Conservation (phyloP, 2,113 vertebrate species). For the Lasiurus borealis region DNA sequence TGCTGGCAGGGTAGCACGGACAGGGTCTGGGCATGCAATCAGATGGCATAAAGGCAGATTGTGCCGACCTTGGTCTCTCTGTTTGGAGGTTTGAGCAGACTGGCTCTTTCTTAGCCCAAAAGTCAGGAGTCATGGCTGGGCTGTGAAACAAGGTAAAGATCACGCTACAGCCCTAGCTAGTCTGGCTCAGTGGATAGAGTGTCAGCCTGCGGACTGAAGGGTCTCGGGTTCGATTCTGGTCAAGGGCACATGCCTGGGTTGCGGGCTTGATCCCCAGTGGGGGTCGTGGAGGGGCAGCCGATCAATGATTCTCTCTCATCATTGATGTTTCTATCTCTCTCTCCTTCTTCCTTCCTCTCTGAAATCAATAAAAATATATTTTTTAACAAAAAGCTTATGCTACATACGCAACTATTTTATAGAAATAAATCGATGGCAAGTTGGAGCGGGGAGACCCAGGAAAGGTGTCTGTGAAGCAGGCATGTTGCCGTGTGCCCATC, state of each 20-base stretch:
- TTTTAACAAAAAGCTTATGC: neutral
- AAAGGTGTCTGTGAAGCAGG: neutral
- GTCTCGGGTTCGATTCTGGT: no score
- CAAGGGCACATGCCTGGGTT: no score
- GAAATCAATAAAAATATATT: no score
- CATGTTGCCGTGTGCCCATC: accelerated
- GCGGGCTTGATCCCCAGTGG: no score
- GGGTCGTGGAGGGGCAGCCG: no score
- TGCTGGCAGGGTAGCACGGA: neutral
- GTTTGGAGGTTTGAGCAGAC: neutral
- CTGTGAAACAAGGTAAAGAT: neutral
- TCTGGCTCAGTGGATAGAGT: no score
- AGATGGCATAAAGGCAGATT: neutral
- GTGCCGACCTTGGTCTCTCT: neutral
- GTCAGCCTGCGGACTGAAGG: no score
- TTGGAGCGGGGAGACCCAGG: neutral
- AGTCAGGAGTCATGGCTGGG: neutral
- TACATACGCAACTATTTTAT: neutral
- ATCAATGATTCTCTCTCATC: no score
- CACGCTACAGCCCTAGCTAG: no score
- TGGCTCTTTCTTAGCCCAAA: neutral
- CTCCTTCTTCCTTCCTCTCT: no score
- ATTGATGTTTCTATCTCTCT: no score
- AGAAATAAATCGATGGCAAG: neutral
- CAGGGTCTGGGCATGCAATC: accelerated